Percentiles rank a stretch among this genome's conserved stretches.
phyloP scores from a whole-genome alignment of 2,113 vertebrate species.

The sheep (Ovis aries) region ARS-UI_Ramb_v3.0 NC_056056.1:224213501-224214000 shows the following conservation, averaged over 20 bases:
- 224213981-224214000: fast-evolving
- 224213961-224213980: fast-evolving
- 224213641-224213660: fast-evolving
- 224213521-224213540: fast-evolving
- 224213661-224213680: fast-evolving
- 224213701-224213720: fast-evolving
- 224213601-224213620: fast-evolving
- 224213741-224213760: fast-evolving
- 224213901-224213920: fast-evolving
- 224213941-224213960: not conserved
- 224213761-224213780: fast-evolving
- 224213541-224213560: fast-evolving
- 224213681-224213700: fast-evolving
- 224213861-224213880: fast-evolving
- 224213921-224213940: fast-evolving
- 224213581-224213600: fast-evolving
- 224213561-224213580: fast-evolving
- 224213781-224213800: fast-evolving
- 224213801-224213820: fast-evolving
- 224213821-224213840: fast-evolving
- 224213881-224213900: not conserved
- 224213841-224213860: fast-evolving
- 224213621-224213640: fast-evolving
- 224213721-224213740: fast-evolving
- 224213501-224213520: not conserved